Conservation (phyloP, 2,888 invertebrate species). For the Agriopis marginaria region DNA sequence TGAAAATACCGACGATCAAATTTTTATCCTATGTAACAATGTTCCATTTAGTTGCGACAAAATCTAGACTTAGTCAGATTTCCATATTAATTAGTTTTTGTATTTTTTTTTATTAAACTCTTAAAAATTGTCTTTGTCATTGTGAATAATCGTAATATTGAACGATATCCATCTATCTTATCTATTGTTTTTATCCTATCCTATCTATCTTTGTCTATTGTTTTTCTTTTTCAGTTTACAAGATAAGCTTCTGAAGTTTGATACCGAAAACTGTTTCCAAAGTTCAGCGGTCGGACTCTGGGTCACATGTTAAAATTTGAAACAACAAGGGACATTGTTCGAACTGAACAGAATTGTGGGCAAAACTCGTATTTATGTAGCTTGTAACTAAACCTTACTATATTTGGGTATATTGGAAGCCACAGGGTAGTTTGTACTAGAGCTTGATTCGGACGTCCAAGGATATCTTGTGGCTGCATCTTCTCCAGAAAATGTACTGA, state of each 20-base stretch:
- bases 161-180: no score
- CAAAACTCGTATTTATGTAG: not conserved
- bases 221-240: not conserved
- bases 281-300: not conserved
- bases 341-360: slow-evolving; percentile 4
- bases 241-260: not conserved
- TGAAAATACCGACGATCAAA: no score
- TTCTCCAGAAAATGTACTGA: not conserved
- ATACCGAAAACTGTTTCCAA: slow-evolving; percentile 1
- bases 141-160: no score
- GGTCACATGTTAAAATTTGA: slow-evolving; percentile 9
- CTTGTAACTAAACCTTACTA: not conserved
- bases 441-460: not conserved
- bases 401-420: slow-evolving; percentile 8
- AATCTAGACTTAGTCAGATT: no score
- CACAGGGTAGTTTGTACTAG: slow-evolving; percentile 8
- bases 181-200: no score
- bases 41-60: no score
- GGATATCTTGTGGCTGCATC: slow-evolving; percentile 12
- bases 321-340: slow-evolving; percentile 11
- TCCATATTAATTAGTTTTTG: no score
- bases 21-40: no score
- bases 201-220: not conserved
- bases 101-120: no score
- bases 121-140: no score